Evolutionary conservation across 2,888 invertebrate genomes (phyloP), one percentile per base, ranked within the genome.

Genomic region (Sphaerophoria taeniata): DNA sequence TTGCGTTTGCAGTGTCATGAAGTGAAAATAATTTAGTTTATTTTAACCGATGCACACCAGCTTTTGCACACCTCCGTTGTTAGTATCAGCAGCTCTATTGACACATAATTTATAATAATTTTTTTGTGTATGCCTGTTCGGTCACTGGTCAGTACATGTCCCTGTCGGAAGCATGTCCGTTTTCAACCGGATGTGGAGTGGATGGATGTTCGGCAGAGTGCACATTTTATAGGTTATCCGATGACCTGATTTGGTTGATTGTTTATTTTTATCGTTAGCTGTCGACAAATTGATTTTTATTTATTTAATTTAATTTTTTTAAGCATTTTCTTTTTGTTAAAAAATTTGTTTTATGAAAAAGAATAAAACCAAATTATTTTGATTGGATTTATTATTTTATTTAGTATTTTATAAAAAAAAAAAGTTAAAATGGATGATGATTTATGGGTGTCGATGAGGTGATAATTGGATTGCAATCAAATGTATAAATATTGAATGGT

Each of bases 1-100:
- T 51, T 56, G 55, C 56, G 63, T 65, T 58, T 56, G 55, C 70
- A 49, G 12, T 55, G 63, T 67, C 65, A 72, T 81, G 43, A 75
- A 81, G 56, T 71, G 65, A 65, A 75, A 75, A 65, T 70, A 51
- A 71, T 75, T 70, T 55, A 63, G 43, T 75, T 81, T 63, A 33
- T 24, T 81, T 74, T 75, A 56, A 63, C 47, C 39, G 11, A 33
- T 53, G 47, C 31, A 45, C 2, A 36, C 4, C 34, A 2, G 24
- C 24, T 24, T 24, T 49, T 45, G 47, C 3, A 60, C 16, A 67
- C 56, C 58, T 34, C 24, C 49, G n/a, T 45, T 31, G 31, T 5
- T n/a, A n/a, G 12, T 6, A 24, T 24, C 4, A n/a, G 47, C 39
- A 39, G 3, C 6, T 1, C 6, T 39, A 39, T 39, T 9, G 24